Conservation (phyloP, 2,113 vertebrate species). For the Oryzias celebensis region DNA sequence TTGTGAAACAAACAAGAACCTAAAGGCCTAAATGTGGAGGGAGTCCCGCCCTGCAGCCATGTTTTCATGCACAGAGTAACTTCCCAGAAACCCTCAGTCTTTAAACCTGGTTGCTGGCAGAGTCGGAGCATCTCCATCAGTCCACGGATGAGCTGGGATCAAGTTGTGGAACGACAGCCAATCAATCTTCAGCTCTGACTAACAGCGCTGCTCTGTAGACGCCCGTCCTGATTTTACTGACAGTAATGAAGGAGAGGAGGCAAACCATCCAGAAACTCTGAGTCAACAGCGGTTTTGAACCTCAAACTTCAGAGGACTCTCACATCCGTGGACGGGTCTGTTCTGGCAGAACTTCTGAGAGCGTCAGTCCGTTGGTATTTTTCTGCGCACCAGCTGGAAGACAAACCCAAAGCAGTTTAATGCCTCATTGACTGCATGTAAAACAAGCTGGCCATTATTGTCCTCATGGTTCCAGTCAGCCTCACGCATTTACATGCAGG, state of each 20-base stretch:
- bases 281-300: no score
- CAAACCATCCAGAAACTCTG: no score
- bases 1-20: constrained; percentile 2
- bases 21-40: not conserved
- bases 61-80: not conserved
- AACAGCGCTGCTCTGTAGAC: not conserved
- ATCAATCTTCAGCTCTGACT: constrained; percentile 5
- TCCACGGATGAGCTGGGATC: constrained; percentile 1
- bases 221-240: not conserved
- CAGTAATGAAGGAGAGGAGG: no score
- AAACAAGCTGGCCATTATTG: constrained; percentile 51
- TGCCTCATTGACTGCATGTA: constrained; percentile 53
- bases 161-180: constrained; percentile 6
- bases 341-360: not conserved
- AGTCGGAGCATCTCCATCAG: not conserved
- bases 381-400: not conserved
- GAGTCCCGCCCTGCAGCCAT: not conserved
- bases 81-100: no score
- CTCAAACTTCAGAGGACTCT: not conserved
- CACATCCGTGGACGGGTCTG: not conserved
- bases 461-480: constrained; percentile 43
- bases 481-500: constrained; percentile 53
- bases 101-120: not conserved
- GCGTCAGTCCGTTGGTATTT: not conserved
- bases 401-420: constrained; percentile 43